These are phyloP conservation scores for Odocoileus hemionus DNA, from an alignment of 2,113 vertebrate species.

Conservation along the genomic window DNA sequence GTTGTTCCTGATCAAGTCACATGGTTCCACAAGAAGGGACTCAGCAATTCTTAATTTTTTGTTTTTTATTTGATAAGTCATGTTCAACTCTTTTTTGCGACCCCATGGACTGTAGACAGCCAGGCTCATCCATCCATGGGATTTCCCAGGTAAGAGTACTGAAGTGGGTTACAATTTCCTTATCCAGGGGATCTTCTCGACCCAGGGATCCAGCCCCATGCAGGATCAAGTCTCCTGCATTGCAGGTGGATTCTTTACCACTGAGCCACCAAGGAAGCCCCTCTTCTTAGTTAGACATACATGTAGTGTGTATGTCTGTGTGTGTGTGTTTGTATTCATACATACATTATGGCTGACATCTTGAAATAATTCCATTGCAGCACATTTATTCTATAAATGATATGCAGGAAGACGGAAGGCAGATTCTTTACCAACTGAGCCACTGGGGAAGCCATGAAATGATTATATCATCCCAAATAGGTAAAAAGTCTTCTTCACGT, in stretches of 20 bases:
- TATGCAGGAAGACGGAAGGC: background rate
- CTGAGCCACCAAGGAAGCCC: background rate
- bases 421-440: background rate
- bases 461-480: background rate
- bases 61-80: background rate
- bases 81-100: fast-evolving
- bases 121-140: background rate
- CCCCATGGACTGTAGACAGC: background rate
- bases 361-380: constrained; percentile 8
- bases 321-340: constrained; percentile 25
- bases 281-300: constrained; percentile 1
- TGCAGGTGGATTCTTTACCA: background rate
- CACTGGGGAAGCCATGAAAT: background rate
- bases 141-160: background rate
- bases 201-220: background rate
- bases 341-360: background rate
- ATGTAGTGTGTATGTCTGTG: background rate
- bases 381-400: background rate
- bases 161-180: background rate
- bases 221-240: background rate
- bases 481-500: background rate
- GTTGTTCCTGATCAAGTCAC: background rate
- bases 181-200: background rate
- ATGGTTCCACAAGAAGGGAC: background rate
- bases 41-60: background rate